These are phyloP conservation scores for Thamnaconus septentrionalis DNA, from an alignment of 2,113 vertebrate genomes.

Conservation along the genomic window DNA sequence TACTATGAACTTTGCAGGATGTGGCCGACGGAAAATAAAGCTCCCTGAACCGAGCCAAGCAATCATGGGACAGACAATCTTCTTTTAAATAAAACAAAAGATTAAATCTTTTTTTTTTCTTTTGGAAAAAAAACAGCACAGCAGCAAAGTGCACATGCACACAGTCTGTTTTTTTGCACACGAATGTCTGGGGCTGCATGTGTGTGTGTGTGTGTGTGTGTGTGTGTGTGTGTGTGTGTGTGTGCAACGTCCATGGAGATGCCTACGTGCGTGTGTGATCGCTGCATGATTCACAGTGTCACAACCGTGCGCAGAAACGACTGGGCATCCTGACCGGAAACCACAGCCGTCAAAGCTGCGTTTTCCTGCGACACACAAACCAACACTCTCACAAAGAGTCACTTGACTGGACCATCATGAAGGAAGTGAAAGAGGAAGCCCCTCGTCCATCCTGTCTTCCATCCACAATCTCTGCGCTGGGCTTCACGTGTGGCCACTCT, in stretches of 20 bases:
- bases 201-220: slow-evolving; percentile 18
- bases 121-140: too few relatives aligned
- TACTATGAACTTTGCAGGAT: slow-evolving; percentile 42
- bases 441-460: slow-evolving; percentile 68
- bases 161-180: too few relatives aligned
- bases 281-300: slow-evolving; percentile 73
- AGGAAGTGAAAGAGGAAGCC: slow-evolving; percentile 83
- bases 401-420: slow-evolving; percentile 77
- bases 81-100: neutral
- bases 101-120: too few relatives aligned
- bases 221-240: slow-evolving; percentile 25
- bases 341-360: slow-evolving; percentile 63
- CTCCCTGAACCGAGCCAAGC: neutral
- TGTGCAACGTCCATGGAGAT: slow-evolving; percentile 41
- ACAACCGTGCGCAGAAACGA: slow-evolving; percentile 68
- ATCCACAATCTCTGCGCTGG: slow-evolving; percentile 57
- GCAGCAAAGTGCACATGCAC: too few relatives aligned
- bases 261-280: slow-evolving; percentile 56
- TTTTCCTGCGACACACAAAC: slow-evolving; percentile 69
- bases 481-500: slow-evolving; percentile 62
- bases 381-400: slow-evolving; percentile 74
- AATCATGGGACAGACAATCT: neutral
- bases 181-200: slow-evolving; percentile 1
- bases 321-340: slow-evolving; percentile 79
- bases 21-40: slow-evolving; percentile 21